Conservation (phyloP, 2,888 invertebrate species). For the Orthonychiurus folsomi region DNA sequence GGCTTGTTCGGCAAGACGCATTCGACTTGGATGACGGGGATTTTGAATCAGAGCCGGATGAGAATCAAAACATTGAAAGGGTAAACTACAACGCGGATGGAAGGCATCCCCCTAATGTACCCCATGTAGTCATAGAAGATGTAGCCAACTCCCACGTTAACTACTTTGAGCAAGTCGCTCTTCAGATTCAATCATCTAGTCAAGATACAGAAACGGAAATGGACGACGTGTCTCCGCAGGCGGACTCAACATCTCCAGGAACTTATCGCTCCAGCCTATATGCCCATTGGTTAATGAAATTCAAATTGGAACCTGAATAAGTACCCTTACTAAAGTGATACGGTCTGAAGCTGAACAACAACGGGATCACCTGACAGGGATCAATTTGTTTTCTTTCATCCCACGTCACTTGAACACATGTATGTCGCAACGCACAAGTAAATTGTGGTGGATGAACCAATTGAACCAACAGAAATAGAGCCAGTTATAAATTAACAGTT, state of each 20-base stretch:
- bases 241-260: not conserved
- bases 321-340: too few species aligned
- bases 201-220: too few species aligned
- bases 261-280: conserved; percentile 15
- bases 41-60: conserved; percentile 24
- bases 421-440: too few species aligned
- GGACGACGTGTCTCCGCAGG: not conserved
- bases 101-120: not conserved
- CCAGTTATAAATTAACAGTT: too few species aligned
- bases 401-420: too few species aligned
- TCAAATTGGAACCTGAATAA: conserved; percentile 11
- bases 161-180: not conserved
- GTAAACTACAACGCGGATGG: conserved; percentile 7
- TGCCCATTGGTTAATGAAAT: conserved; percentile 28
- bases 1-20: conserved; percentile 32
- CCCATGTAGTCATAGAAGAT: not conserved
- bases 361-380: too few species aligned
- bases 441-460: too few species aligned
- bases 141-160: not conserved
- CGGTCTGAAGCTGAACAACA: too few species aligned
- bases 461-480: too few species aligned
- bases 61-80: conserved; percentile 26
- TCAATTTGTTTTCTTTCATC: too few species aligned
- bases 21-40: conserved; percentile 32
- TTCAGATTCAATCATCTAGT: not conserved